These are phyloP conservation scores for Ptyas mucosa DNA, from an alignment of 2,113 vertebrate genomes.

Conservation along the genomic window DNA sequence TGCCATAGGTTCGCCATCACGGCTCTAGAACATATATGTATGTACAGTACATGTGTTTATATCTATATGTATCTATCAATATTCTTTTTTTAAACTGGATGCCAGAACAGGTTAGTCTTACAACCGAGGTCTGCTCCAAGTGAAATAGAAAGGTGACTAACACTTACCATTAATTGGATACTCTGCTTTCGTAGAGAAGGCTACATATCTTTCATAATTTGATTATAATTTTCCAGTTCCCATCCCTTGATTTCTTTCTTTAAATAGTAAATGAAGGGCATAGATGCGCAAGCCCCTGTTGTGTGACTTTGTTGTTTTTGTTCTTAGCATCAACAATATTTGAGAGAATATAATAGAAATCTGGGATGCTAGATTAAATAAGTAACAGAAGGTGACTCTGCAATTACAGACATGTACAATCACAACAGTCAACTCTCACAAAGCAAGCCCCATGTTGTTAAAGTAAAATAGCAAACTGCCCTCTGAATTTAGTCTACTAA, in stretches of 20 bases:
- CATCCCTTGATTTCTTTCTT: not conserved
- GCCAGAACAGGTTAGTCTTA: not conserved
- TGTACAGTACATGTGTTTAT: not conserved
- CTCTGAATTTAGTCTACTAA: not conserved
- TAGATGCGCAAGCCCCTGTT: not conserved
- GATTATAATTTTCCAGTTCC: not conserved
- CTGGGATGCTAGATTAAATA: not conserved
- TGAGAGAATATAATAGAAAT: not conserved
- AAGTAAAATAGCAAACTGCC: not conserved
- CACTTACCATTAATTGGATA: not conserved
- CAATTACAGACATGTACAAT: not conserved
- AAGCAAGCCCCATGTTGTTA: not conserved
- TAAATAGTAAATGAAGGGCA: not conserved
- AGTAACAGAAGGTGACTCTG: not conserved
- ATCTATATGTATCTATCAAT: not conserved
- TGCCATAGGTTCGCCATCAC: too few species aligned
- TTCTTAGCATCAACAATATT: not conserved
- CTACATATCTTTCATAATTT: not conserved
- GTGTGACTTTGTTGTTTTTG: not conserved
- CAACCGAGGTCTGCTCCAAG: not conserved
- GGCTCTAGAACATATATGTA: too few species aligned
- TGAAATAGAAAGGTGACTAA: not conserved
- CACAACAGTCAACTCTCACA: not conserved
- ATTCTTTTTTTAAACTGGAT: not conserved
- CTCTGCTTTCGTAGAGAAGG: not conserved